These are phyloP conservation scores for Papilio protenor DNA, from an alignment of 2,888 invertebrate species.

Conservation along the genomic window DNA sequence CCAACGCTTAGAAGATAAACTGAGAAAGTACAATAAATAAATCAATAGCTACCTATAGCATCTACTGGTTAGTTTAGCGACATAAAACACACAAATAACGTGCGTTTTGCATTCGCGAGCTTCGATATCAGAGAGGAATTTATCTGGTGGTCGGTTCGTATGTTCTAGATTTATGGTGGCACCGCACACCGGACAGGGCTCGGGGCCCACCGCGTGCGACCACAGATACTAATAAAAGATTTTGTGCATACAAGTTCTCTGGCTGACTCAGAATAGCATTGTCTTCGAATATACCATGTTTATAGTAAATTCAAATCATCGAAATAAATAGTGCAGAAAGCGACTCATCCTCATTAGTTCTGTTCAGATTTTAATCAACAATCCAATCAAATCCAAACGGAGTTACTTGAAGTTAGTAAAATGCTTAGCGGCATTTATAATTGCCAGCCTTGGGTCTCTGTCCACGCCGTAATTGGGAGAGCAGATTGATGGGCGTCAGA, in stretches of 20 bases:
- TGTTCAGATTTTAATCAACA: constrained; percentile 30
- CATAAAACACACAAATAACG: constrained; percentile 16
- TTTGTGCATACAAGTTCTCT: constrained; percentile 15
- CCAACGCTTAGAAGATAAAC: neutral
- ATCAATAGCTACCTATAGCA: neutral
- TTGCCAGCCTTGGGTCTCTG: constrained; percentile 9
- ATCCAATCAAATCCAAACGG: constrained; percentile 29
- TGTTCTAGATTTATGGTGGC: constrained; percentile 34
- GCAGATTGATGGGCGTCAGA: constrained; percentile 49
- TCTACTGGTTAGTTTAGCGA: constrained; percentile 3
- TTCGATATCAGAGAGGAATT: constrained; percentile 14
- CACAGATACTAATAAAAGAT: constrained; percentile 5
- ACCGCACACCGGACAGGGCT: constrained; percentile 22
- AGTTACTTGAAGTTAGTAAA: constrained; percentile 26
- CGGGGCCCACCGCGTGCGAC: constrained; percentile 14
- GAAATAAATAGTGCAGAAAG: neutral
- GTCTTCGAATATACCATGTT: constrained; percentile 3
- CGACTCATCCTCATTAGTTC: neutral
- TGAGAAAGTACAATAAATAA: neutral
- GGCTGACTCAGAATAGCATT: neutral
- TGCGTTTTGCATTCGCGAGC: constrained; percentile 9
- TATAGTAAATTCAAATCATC: neutral
- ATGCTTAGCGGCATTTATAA: constrained; percentile 40
- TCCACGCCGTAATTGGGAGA: constrained; percentile 48
- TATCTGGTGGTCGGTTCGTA: constrained; percentile 11